These are phyloP conservation scores for Callyntrura guangdongensis DNA, from an alignment of 2,888 invertebrate species.

Conservation along the genomic window DNA sequence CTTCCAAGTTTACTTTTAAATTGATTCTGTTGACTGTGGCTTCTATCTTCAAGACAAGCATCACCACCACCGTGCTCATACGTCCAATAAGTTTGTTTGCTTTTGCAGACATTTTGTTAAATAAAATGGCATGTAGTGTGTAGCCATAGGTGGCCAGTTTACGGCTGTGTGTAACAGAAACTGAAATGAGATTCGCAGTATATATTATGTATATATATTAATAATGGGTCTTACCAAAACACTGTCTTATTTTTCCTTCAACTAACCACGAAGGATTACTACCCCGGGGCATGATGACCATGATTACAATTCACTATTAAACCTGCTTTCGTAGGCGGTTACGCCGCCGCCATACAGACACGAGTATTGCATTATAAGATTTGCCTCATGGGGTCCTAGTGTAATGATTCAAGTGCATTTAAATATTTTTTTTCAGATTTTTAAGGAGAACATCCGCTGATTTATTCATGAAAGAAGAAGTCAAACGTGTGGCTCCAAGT, in stretches of 20 bases:
- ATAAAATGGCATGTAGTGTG: background rate
- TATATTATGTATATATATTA: background rate
- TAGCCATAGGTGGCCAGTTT: background rate
- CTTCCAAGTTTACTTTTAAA: too few species aligned
- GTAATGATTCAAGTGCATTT: constrained; percentile 15
- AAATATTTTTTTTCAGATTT: constrained; percentile 16
- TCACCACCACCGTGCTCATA: background rate
- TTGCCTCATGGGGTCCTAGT: background rate
- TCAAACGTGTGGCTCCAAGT: constrained; percentile 19
- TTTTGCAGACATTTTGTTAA: background rate
- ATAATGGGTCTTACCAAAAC: background rate
- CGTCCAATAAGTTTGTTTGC: background rate
- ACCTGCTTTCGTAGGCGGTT: constrained; percentile 37
- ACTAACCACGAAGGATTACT: background rate
- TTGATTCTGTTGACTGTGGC: background rate
- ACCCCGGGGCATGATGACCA: background rate
- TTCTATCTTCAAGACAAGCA: background rate
- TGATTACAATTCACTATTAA: background rate
- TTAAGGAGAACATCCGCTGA: constrained; percentile 34
- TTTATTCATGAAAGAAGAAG: constrained; percentile 7
- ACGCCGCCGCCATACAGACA: background rate
- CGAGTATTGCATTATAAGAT: background rate
- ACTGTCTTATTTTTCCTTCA: constrained; percentile 1
- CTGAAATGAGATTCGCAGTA: too few species aligned
- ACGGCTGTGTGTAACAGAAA: background rate